A percentile compares a stretch with the other conserved stretches of the same genome.
These are phyloP conservation scores for Drosophila pseudoananassae DNA, from an alignment of 1,140 invertebrate genomes.

Conservation along the genomic window DNA sequence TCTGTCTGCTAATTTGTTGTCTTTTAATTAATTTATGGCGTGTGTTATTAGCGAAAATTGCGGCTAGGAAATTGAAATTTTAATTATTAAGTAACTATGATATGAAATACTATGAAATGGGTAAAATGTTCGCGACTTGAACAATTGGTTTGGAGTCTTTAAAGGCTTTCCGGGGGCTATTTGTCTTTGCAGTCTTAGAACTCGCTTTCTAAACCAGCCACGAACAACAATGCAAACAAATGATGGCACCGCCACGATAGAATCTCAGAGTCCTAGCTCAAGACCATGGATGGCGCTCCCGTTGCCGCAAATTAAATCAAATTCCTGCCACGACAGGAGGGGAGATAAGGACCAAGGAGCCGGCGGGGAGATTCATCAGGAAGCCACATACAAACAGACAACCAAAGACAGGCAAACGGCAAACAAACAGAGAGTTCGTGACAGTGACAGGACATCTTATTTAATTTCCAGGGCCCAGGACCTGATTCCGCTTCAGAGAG, in stretches of 20 bases:
- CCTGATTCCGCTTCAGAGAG: slow-evolving; percentile 31
- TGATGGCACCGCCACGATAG: slow-evolving; percentile 25
- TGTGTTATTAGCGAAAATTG: slow-evolving; percentile 38
- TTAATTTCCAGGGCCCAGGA: slow-evolving; percentile 62
- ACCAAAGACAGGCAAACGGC: slow-evolving; percentile 4
- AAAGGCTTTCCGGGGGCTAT: slow-evolving; percentile 19
- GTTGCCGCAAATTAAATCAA: slow-evolving; percentile 52
- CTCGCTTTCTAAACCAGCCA: slow-evolving; percentile 39
- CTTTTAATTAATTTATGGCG: slow-evolving; percentile 61
- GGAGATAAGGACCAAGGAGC: slow-evolving; percentile 23
- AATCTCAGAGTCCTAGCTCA: slow-evolving; percentile 21
- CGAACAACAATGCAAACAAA: slow-evolving; percentile 51
- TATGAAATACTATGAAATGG: no score
- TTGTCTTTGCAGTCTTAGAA: slow-evolving; percentile 36
- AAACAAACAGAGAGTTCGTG: slow-evolving; percentile 38
- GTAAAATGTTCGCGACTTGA: background rate
- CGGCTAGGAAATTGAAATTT: slow-evolving; percentile 28
- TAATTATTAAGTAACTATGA: slow-evolving; percentile 12
- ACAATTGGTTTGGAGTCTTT: slow-evolving; percentile 1
- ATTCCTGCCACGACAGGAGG: slow-evolving; percentile 30
- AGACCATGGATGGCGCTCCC: slow-evolving; percentile 3
- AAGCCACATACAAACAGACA: slow-evolving; percentile 36
- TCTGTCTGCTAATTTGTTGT: slow-evolving; percentile 31
- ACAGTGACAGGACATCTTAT: slow-evolving; percentile 79
- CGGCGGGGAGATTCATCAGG: slow-evolving; percentile 56